These are phyloP conservation scores for Lepidurus apus DNA, from an alignment of 1,140 invertebrate genomes.

Conservation along the genomic window DNA sequence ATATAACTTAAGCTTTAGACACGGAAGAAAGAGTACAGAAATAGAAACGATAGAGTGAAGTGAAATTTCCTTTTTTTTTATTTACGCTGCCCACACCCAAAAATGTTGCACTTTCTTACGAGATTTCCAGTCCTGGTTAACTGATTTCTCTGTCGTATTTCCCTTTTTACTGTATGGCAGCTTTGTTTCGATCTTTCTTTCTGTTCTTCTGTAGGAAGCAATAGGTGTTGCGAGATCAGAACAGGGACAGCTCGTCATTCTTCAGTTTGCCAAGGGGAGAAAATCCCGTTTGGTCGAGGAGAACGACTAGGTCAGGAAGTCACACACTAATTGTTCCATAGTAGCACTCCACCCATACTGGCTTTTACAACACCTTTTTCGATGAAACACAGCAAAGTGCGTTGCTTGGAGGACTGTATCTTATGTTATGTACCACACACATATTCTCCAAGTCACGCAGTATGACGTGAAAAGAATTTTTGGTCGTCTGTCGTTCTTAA, in stretches of 20 bases:
- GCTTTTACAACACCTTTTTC: not conserved
- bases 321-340: not conserved
- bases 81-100: not conserved
- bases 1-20: not conserved
- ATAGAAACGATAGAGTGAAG: not conserved
- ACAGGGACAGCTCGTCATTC: not conserved
- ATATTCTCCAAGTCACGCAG: not conserved
- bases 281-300: not conserved
- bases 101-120: not conserved
- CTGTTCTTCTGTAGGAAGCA: not conserved
- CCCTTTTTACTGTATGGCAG: not conserved
- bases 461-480: not conserved
- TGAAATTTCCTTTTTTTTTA: not conserved
- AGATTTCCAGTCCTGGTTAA: not conserved
- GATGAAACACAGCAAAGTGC: not conserved
- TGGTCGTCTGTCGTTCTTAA: slow-evolving; percentile 11
- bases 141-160: not conserved
- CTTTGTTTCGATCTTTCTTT: too few species aligned
- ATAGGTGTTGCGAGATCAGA: not conserved
- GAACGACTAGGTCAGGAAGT: slow-evolving; percentile 18
- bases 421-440: not conserved
- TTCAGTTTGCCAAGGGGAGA: not conserved
- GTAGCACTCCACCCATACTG: not conserved
- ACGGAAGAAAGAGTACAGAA: not conserved
- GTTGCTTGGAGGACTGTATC: not conserved